Evolutionary conservation across 30 jellyfish, hydroid and myxozoan species (phyloP).

Genomic region (Aurelia aurita): DNA sequence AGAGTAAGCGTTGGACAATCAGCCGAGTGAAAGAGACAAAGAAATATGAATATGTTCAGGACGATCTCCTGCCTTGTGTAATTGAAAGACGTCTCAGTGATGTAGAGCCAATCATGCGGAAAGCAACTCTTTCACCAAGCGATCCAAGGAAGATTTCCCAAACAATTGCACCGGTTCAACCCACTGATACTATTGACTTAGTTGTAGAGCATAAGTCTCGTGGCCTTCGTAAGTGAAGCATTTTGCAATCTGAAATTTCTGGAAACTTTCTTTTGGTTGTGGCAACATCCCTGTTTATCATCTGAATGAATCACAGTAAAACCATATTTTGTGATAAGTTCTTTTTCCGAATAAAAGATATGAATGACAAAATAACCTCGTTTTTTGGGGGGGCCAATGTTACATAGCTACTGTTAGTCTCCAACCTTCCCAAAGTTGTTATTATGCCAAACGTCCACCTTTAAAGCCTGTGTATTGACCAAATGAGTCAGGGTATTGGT

Average conservation of each 20-base stretch:
- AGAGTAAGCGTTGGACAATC: background rate
- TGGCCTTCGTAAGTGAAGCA: background rate
- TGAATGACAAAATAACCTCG: too few relatives aligned
- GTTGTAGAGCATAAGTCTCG: background rate
- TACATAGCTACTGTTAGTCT: too few relatives aligned
- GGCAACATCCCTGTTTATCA: too few relatives aligned
- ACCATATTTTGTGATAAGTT: too few relatives aligned
- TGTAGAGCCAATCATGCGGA: background rate
- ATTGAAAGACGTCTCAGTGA: background rate
- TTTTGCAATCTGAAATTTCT: background rate
- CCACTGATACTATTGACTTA: background rate
- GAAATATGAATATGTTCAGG: background rate
- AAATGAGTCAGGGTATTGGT: background rate
- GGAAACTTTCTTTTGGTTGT: too few relatives aligned
- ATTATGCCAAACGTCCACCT: background rate
- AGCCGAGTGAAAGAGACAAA: background rate
- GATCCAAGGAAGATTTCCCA: background rate
- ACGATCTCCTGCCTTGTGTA: background rate
- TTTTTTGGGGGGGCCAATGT: too few relatives aligned
- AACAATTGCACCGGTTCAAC: constrained; percentile 2
- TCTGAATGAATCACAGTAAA: too few relatives aligned
- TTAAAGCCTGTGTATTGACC: background rate
- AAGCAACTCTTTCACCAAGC: background rate
- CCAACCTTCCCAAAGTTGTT: too few relatives aligned
- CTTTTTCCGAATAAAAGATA: too few relatives aligned